Conservation (phyloP, 2,797 vertebrate genomes). For the Ataeniobius toweri region DNA sequence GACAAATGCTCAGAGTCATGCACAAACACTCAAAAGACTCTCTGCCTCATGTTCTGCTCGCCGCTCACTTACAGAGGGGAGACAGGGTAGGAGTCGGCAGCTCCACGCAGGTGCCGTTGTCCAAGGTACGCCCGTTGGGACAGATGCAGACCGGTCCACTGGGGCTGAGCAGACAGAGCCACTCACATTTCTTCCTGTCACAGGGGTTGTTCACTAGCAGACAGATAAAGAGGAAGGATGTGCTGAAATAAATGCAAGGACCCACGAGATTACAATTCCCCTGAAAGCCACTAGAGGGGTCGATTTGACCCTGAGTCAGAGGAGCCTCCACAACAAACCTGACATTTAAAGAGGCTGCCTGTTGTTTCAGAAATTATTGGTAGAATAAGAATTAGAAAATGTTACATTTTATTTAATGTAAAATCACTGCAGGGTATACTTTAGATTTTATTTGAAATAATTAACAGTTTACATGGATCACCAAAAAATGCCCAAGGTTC, state of each 20-base stretch:
- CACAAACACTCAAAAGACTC: background rate
- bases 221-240: conserved; percentile 7
- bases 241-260: background rate
- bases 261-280: background rate
- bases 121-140: conserved; percentile 89
- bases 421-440: background rate
- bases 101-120: conserved; percentile 92
- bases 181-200: conserved; percentile 96
- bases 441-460: background rate
- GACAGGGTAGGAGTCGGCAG: conserved; percentile 84
- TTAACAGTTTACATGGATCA: background rate
- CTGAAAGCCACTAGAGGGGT: background rate
- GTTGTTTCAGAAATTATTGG: background rate
- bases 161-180: conserved; percentile 95
- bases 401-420: background rate
- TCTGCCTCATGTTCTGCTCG: background rate
- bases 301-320: background rate
- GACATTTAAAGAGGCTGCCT: background rate
- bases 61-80: conserved; percentile 83
- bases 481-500: background rate
- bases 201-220: conserved; percentile 91
- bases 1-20: background rate
- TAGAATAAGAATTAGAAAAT: background rate
- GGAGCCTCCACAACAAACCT: background rate
- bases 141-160: conserved; percentile 95